Base-by-base conservation (phyloP, 2,888 invertebrate genomes). In the Pollenia griseotomentosa region DNA sequence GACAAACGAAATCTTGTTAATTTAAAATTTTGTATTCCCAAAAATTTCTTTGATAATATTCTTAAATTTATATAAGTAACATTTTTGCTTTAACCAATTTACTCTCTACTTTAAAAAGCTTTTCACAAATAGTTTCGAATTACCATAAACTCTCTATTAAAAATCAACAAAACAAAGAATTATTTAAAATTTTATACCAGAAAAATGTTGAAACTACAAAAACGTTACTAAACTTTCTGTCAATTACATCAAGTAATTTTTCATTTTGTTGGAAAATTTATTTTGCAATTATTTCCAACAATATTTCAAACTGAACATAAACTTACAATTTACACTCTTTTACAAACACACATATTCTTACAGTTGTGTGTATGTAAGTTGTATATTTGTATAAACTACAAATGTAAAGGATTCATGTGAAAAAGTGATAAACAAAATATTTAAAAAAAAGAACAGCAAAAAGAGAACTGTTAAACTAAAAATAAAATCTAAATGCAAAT, bases 241-340 rank as follows among this genome's bases (percentile, higher is more conserved):
- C 82, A 86, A 86, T 79, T 86, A 75, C 61, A 79, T 70, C 68
- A 74, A 83, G 82, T 70, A 74, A 79, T 83, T 83, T 82, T 79
- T 86, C 78, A 82, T 83, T 86, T 79, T 74, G 86, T 79, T 83
- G 23, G 19, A 23, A 83, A 79, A 83, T 83, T 83, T 86, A 83
- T 83, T 86, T 83, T 70, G 74, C 74, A 83, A 86, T 86, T 86
- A 86, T 75, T 83, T 83, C 14, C 61, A 82, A 86, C 82, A 83
- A 86, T 82, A 82, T 83, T 86, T 83, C 78, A 83, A 70, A 82
- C 53, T 70, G 10, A 75, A 61, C 59, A 82, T 44, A 66, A 68
- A 61, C 66, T 75, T 51, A 66, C 42, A 68, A 68, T 75, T 55
- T 57, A 48, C 40, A 48, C 19, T 48, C 51, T 42, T 12, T 23